These are phyloP conservation scores for Acrossocheilus fasciatus DNA, from an alignment of 2,797 vertebrate species.

Conservation along the genomic window DNA sequence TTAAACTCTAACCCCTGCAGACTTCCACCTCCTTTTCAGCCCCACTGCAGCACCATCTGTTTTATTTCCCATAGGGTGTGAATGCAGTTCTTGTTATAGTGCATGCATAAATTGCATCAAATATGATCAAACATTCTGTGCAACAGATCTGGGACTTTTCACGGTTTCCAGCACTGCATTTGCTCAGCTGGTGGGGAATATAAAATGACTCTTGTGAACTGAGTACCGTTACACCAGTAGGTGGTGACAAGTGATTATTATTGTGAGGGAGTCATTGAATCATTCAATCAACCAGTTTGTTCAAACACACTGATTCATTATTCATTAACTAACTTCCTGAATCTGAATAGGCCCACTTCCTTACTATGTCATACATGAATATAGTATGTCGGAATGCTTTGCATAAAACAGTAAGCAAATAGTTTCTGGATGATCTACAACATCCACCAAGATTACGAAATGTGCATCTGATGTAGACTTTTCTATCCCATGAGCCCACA, in stretches of 20 bases:
- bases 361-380: background rate
- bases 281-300: background rate
- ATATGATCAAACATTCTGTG: background rate
- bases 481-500: no score
- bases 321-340: background rate
- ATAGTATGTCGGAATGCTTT: no score
- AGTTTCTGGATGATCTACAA: no score
- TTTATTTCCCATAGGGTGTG: conserved; percentile 29
- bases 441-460: no score
- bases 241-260: background rate
- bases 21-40: conserved; percentile 56
- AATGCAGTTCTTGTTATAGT: background rate
- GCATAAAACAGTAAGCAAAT: no score
- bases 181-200: background rate
- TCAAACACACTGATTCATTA: background rate
- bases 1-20: conserved; percentile 74
- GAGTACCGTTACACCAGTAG: background rate
- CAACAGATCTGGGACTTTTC: background rate
- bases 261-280: background rate
- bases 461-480: no score
- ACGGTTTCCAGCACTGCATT: background rate
- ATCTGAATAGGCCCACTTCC: background rate
- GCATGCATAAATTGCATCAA: conserved; percentile 8
- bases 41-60: conserved; percentile 25
- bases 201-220: background rate